Base-by-base conservation (phyloP, 2,888 invertebrate genomes). In the Empis livida region DNA sequence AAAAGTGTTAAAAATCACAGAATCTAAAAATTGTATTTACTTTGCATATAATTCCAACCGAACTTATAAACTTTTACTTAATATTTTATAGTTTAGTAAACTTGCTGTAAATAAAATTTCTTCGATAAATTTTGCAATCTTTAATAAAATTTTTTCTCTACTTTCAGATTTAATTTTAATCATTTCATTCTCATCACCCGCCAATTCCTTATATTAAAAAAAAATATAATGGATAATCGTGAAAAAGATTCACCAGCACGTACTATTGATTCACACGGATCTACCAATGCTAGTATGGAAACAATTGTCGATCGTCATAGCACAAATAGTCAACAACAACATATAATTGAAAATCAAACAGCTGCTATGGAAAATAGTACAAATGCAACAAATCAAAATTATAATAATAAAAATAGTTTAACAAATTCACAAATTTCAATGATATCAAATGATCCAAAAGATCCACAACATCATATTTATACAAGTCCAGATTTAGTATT, bases 391-490 rank as follows among this genome's bases (percentile, higher is more conserved):
- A 65, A 63, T 52, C 55, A 54, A 23, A 56, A 53, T 40, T 54
- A 54, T 23, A 50, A 51, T 16, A 54, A 55, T 43, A 59, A 57
- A 44, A 56, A 60, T 49, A 65, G 64, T 52, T 55, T 66, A 45
- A 62, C 66, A 52, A 66, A 65, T 46, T 67, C 65, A 40, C 65
- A 67, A 52, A 63, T 62, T 11, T 61, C 62, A 5, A 67, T 65
- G 52, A 55, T 65, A 31, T 59, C 61, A 14, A 48, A 49, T 38
- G 55, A 57, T 16, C 55, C 53, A 37, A 54, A 53, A 46, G 66
- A 65, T 55, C 57, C 59, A 47, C 67, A 67, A 51, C 66, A 62
- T 61, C 68, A 67, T 49, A 67, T 67, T 42, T 67, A 67, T 51
- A 67, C 67, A 44, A 68, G 64, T 61, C 67, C 68, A 31, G 67